Evolutionary conservation across 2,797 vertebrate genomes (phyloP).

Genomic region (Myiotriccus ornatus): DNA sequence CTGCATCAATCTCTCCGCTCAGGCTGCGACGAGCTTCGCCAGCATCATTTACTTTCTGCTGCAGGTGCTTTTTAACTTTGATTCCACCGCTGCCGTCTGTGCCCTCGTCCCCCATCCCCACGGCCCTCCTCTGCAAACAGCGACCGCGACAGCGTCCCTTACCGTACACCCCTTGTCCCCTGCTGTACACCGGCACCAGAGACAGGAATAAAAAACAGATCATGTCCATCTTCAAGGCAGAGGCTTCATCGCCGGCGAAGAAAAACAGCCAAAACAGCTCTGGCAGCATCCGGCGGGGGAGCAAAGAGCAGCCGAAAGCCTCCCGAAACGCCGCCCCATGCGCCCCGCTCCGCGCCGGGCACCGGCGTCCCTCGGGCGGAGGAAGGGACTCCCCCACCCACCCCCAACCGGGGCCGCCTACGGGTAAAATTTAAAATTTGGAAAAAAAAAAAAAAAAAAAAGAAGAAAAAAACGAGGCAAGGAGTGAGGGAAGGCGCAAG

Average conservation of each 20-base stretch:
- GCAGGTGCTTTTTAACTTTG: slow-evolving; percentile 66
- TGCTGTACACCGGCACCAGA: slow-evolving; percentile 71
- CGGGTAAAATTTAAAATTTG: not conserved
- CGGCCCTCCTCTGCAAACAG: not conserved
- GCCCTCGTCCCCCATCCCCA: not conserved
- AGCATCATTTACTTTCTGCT: slow-evolving; percentile 31
- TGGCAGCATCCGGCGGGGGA: slow-evolving; percentile 65
- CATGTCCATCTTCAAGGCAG: slow-evolving; percentile 79
- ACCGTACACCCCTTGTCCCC: slow-evolving; percentile 81
- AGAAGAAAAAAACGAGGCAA: accelerated
- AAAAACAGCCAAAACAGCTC: slow-evolving; percentile 67
- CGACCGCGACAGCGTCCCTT: slow-evolving; percentile 38
- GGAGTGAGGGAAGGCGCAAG: not conserved
- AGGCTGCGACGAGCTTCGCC: not conserved
- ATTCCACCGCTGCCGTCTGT: not conserved
- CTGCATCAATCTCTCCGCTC: not conserved
- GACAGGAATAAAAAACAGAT: slow-evolving; percentile 76
- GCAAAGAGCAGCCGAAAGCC: not conserved
- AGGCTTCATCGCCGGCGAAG: slow-evolving; percentile 73
- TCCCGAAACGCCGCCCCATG: slow-evolving; percentile 12
- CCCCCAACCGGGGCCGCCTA: not conserved
- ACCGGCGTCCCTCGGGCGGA: not conserved
- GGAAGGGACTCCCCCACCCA: not conserved
- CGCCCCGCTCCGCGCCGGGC: slow-evolving; percentile 27
- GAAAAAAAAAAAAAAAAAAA: too few species aligned